Base-by-base conservation (phyloP, 2,888 invertebrate species). In the Pimpla rufipes region DNA sequence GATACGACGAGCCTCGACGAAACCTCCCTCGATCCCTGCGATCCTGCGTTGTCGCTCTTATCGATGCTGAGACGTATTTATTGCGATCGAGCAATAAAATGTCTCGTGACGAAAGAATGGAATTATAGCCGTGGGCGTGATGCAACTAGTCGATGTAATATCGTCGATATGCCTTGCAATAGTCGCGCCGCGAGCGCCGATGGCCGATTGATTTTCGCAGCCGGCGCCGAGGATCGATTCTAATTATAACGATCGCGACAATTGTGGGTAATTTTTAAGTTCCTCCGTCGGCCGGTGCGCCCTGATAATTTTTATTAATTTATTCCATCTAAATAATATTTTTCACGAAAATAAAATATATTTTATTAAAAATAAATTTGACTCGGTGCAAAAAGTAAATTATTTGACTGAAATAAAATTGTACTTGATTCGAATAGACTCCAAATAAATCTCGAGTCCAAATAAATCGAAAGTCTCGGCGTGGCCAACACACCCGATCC, bases 191-290 rank as follows among this genome's bases (percentile, higher is more conserved):
- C 16, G 59, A 10, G 59, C 45, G 42, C 10, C 40, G 52, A 74
- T 47, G 52, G 21, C 10, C 59, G 64, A 79, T 83, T 66, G 80
- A 85, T 75, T 70, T 78, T 45, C 62, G 47, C 59, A 45, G 5
- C 40, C 35, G 64, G 35, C 29, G 29, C 64, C 29, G 40, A 68
- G 59, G 45, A 68, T 77, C 16, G 35, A 47, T 62, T 85, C 85
- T 85, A 85, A 85, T 80, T 83, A 74, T 85, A 85, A 76, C 37
- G 47, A 11, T n/a, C 21, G 35, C n/a, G 68, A 75, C 52, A 23
- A 70, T 79, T 11, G 68, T 40, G 73, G 3, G 45, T 80, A 77
- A 78, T 77, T 70, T n/a, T 77, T 78, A 70, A 83, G 66, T 59
- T 21, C 11, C 59, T 6, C 42, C 29, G 29, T 29, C 67, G 13